A percentile compares a stretch with the other conserved stretches of the same genome.
Evolutionary conservation across 1,140 invertebrate genomes (phyloP).

Genomic region (Leptinotarsa lineolata): DNA sequence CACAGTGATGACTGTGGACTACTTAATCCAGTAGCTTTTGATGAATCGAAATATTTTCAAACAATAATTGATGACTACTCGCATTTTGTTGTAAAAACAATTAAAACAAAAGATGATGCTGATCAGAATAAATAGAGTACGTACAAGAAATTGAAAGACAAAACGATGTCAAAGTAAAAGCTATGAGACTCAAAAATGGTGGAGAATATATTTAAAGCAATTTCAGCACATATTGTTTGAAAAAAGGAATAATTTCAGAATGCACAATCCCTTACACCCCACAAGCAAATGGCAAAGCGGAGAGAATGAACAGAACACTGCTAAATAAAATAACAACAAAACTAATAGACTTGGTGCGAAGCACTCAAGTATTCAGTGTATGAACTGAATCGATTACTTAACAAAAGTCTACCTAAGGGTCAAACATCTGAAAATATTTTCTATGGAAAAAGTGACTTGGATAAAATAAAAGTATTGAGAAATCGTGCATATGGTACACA

Average conservation of each 20-base stretch:
- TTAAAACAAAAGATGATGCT: constrained; percentile 45
- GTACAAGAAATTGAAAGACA: constrained; percentile 31
- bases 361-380: constrained; percentile 45
- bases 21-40: constrained; percentile 15
- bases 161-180: constrained; percentile 37
- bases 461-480: constrained; percentile 34
- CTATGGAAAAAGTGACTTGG: constrained; percentile 35
- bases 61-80: constrained; percentile 42
- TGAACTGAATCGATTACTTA: constrained; percentile 45
- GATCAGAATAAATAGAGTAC: constrained; percentile 22
- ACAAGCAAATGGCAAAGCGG: constrained; percentile 44
- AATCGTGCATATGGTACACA: constrained; percentile 11
- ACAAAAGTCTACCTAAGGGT: constrained; percentile 23
- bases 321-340: constrained; percentile 39
- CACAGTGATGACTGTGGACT: constrained; percentile 13
- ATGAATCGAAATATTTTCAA: constrained; percentile 15
- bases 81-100: constrained; percentile 40
- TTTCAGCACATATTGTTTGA: constrained; percentile 41
- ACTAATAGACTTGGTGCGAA: constrained; percentile 48
- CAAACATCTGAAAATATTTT: constrained; percentile 28
- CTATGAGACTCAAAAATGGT: constrained; percentile 47
- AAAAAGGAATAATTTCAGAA: constrained; percentile 41
- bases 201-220: constrained; percentile 42
- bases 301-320: constrained; percentile 39
- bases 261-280: constrained; percentile 50